phyloP scores from a whole-genome alignment of 2,888 invertebrate genomes.

The Acleris laterana region DNA sequence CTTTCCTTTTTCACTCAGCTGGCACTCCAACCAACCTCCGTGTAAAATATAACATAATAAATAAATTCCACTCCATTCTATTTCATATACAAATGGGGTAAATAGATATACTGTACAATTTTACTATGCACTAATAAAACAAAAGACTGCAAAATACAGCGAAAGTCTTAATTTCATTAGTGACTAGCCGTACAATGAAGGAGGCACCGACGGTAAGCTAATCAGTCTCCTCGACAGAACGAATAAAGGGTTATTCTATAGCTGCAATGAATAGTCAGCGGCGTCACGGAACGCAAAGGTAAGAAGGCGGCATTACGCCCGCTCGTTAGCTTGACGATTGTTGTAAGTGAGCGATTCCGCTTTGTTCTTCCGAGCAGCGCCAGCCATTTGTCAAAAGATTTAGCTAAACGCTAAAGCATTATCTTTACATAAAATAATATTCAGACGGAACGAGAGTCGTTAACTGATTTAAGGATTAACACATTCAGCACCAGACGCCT shows the following conservation, averaged over 20 bases:
- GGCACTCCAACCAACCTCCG: too few species aligned
- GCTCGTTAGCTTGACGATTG: constrained; percentile 73
- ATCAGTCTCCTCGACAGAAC: constrained; percentile 22
- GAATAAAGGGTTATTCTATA: constrained; percentile 14
- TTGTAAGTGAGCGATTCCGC: constrained; percentile 61
- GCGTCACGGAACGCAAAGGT: constrained; percentile 21
- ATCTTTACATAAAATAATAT: constrained; percentile 52
- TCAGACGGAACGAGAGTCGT: constrained; percentile 30
- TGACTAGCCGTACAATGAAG: constrained; percentile 13
- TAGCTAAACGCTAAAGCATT: constrained; percentile 64
- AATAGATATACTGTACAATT: too few species aligned
- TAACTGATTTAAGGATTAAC: constrained; percentile 23
- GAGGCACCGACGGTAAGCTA: constrained; percentile 1
- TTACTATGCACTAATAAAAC: neutral
- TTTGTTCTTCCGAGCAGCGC: constrained; percentile 64
- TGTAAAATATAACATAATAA: too few species aligned
- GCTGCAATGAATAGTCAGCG: constrained; percentile 46
- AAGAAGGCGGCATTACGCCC: constrained; percentile 51
- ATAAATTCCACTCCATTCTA: too few species aligned
- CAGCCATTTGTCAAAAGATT: constrained; percentile 70
- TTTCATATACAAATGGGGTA: too few species aligned
- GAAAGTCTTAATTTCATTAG: too few species aligned
- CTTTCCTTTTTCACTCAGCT: too few species aligned
- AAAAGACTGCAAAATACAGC: neutral
- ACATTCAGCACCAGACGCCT: neutral